phyloP scores from a whole-genome alignment of 2,113 vertebrate species.

The Nibea albiflora region DNA sequence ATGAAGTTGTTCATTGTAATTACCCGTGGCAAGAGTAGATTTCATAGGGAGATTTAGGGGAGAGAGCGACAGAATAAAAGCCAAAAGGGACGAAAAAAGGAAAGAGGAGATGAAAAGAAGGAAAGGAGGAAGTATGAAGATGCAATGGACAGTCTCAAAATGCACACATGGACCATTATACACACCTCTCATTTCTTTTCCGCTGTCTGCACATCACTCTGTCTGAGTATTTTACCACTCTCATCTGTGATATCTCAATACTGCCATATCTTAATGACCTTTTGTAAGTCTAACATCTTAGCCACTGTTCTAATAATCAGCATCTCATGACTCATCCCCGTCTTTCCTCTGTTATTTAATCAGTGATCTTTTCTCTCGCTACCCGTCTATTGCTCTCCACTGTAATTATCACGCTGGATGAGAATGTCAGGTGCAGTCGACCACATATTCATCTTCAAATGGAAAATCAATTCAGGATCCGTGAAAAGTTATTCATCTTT shows the following conservation, averaged over 20 bases:
- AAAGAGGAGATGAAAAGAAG: constrained; percentile 9
- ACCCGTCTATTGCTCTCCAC: constrained; percentile 70
- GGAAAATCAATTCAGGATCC: constrained; percentile 62
- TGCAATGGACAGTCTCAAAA: constrained; percentile 31
- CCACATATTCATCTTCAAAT: constrained; percentile 70
- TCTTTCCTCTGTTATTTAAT: constrained; percentile 75
- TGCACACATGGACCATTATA: constrained; percentile 37
- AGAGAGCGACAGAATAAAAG: constrained; percentile 49
- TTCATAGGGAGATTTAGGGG: constrained; percentile 88
- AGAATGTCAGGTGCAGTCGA: constrained; percentile 77
- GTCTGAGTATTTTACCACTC: constrained; percentile 57
- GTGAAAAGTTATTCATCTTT: constrained; percentile 39
- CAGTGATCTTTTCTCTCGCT: constrained; percentile 75
- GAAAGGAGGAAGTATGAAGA: constrained; percentile 15
- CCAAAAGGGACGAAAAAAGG: neutral
- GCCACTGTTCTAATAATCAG: constrained; percentile 77
- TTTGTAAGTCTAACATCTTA: constrained; percentile 74
- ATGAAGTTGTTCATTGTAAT: constrained; percentile 99
- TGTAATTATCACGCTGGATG: constrained; percentile 75
- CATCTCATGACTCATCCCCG: constrained; percentile 77
- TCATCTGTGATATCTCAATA: constrained; percentile 73
- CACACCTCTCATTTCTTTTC: constrained; percentile 39
- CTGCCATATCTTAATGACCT: constrained; percentile 76
- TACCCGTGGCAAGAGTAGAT: constrained; percentile 95
- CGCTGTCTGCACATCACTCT: constrained; percentile 19